Conservation (phyloP, 2,888 invertebrate species). For the Cyclophora albipunctata region DNA sequence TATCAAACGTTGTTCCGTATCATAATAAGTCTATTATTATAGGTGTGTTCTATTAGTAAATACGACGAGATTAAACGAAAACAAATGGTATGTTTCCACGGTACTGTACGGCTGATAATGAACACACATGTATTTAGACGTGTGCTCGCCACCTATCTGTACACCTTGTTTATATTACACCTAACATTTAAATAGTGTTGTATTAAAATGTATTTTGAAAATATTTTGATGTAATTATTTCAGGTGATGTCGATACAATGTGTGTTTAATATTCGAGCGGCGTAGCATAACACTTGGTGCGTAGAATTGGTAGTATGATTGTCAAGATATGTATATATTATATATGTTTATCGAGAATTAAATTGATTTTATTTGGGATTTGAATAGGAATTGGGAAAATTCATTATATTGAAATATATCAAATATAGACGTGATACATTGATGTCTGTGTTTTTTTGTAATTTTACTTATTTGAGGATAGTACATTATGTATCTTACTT, state of each 20-base stretch:
- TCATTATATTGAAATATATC: too few relatives aligned
- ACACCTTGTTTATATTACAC: not conserved
- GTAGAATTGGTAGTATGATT: too few relatives aligned
- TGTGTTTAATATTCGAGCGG: not conserved
- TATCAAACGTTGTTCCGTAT: constrained; percentile 34
- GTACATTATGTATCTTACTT: too few relatives aligned
- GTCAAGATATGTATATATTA: too few relatives aligned
- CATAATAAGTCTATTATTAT: constrained; percentile 52
- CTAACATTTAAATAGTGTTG: not conserved
- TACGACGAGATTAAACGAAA: constrained; percentile 42
- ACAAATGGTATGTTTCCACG: constrained; percentile 43
- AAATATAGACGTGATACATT: too few relatives aligned
- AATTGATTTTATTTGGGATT: too few relatives aligned
- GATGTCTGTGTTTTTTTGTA: too few relatives aligned
- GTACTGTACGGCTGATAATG: constrained; percentile 28
- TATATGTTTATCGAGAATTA: too few relatives aligned
- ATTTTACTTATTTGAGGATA: too few relatives aligned
- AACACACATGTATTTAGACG: constrained; percentile 30
- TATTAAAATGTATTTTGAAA: constrained; percentile 1
- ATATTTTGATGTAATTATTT: constrained; percentile 5
- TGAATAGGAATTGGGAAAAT: too few relatives aligned
- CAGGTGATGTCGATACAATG: constrained; percentile 12
- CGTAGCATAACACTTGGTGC: too few relatives aligned
- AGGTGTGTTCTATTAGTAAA: constrained; percentile 55
- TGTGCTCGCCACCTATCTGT: constrained; percentile 11